Conservation (phyloP, 2,797 vertebrate genomes). For the Neosilurus hyrtlii region DNA sequence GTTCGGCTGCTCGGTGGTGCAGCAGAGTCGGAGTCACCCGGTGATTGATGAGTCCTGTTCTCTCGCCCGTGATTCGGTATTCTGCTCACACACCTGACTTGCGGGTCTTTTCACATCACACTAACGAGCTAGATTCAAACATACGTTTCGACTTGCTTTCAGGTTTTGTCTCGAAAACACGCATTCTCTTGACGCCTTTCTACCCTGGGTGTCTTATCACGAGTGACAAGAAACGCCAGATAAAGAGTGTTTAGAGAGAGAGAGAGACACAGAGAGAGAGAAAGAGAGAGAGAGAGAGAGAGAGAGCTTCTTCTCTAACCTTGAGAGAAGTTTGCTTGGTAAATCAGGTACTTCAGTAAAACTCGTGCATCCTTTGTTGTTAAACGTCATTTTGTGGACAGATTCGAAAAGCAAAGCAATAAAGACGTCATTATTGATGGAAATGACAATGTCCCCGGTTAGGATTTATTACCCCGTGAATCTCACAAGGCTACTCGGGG, state of each 20-base stretch:
- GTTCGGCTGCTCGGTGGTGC: constrained; percentile 60
- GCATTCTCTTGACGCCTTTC: constrained; percentile 45
- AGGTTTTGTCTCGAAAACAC: constrained; percentile 49
- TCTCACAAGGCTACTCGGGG: constrained; percentile 53
- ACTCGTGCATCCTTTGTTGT: constrained; percentile 57
- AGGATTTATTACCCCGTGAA: constrained; percentile 63
- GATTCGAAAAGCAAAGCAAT: constrained; percentile 65
- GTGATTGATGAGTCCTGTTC: constrained; percentile 71
- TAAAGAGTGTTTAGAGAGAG: constrained; percentile 47
- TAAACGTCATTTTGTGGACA: constrained; percentile 63
- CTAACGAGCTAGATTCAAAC: constrained; percentile 58
- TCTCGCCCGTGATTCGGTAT: constrained; percentile 55
- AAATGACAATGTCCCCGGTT: constrained; percentile 63
- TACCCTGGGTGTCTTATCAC: constrained; percentile 33
- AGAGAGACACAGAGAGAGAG: constrained; percentile 29
- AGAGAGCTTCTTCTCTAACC: constrained; percentile 37
- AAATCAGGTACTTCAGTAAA: constrained; percentile 55
- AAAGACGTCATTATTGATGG: constrained; percentile 66
- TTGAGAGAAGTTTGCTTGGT: constrained; percentile 39
- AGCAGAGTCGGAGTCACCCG: constrained; percentile 55
- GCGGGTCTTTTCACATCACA: constrained; percentile 52
- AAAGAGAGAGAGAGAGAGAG: constrained; percentile 15
- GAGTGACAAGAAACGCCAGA: constrained; percentile 42
- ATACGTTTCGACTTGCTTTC: constrained; percentile 56
- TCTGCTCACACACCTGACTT: constrained; percentile 55